Evolutionary conservation across 2,797 vertebrate species (phyloP).

Genomic region (Diplodus sargus): DNA sequence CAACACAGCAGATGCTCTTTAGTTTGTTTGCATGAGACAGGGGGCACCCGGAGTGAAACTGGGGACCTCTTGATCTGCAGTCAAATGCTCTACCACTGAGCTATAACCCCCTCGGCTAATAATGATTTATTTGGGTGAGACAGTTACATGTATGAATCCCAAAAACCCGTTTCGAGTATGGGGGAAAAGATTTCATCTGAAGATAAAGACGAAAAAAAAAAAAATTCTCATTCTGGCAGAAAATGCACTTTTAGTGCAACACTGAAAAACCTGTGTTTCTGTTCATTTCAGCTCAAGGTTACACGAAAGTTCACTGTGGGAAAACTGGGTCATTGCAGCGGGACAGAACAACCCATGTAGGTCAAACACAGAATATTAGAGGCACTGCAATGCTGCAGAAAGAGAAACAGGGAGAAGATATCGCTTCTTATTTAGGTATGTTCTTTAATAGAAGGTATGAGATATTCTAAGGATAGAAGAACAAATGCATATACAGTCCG

Average conservation of each 20-base stretch:
- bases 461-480: neutral
- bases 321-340: constrained; percentile 23
- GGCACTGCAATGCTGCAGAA: neutral
- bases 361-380: constrained; percentile 1
- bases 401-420: neutral
- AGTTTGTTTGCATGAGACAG: constrained; percentile 13
- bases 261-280: neutral
- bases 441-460: neutral
- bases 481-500: neutral
- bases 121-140: neutral
- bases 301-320: neutral
- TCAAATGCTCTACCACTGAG: constrained; percentile 79
- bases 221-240: neutral
- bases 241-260: neutral
- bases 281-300: neutral
- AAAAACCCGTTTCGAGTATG: neutral
- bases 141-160: neutral
- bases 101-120: constrained; percentile 48
- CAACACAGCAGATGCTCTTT: neutral
- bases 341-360: constrained; percentile 1
- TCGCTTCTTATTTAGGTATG: too few relatives aligned
- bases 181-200: neutral
- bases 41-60: constrained; percentile 73
- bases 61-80: constrained; percentile 78
- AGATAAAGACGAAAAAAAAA: neutral